Base-by-base conservation (phyloP, 2,113 vertebrate species). In the Oncorhynchus nerka region DNA sequence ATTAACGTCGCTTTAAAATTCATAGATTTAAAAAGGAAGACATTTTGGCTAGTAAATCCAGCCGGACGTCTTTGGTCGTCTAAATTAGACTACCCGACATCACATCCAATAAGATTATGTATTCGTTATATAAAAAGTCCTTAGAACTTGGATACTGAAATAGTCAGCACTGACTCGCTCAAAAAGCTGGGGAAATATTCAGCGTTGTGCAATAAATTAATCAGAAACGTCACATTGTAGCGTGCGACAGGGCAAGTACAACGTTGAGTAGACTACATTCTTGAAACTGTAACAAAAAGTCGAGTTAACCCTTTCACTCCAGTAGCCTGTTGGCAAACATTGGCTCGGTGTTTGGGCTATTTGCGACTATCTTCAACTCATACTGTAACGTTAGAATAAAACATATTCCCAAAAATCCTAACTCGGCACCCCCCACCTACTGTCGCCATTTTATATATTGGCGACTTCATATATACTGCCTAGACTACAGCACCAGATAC, bases 371-470 rank as follows among this genome's bases (percentile, higher is more conserved):
- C 82, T 77, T 83, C 49, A 79, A 80, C 84, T 88, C 89, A 68
- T 78, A 83, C 75, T 75, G 75, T 68, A 32, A 32, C 30, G 30
- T 32, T 32, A 49, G 68, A 88, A 85, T 87, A 79, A 88, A 55
- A 55, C 51, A 90, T 87, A 92, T 88, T 86, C 86, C 87, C 87
- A 84, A 84, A 80, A 92, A 83, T 82, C 89, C 87, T 88, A 79
- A 84, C 75, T 87, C 79, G 70, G 81, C 85, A 81, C 91, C 82
- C 91, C 89, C 89, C 86, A 89, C 92, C 90, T 91, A 90, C 92
- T 94, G 93, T 94, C 93, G 93, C 93, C 93, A 94, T 94, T 94
- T 94, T 94, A 94, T 91, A 93, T 91, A 92, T 93, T 89, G 91
- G 90, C 90, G 92, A 94, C 93, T 93, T 93, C 84, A 92, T 91